These are phyloP conservation scores for Engraulis encrasicolus DNA, from an alignment of 2,113 vertebrate genomes.

Conservation along the genomic window DNA sequence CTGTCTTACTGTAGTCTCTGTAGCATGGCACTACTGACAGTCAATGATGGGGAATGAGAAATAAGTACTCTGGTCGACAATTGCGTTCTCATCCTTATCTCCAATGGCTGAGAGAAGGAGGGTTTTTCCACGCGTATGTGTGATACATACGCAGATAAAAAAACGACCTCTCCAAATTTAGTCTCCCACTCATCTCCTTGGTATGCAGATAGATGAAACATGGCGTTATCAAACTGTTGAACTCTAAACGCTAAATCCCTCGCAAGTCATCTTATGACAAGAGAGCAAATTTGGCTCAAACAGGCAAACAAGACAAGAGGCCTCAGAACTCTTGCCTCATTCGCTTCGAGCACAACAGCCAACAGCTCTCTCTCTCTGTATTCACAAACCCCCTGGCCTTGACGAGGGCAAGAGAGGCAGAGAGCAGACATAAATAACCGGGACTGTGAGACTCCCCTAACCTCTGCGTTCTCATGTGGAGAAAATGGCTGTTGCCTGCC, in stretches of 20 bases:
- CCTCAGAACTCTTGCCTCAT: not conserved
- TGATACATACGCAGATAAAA: not conserved
- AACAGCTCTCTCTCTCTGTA: not conserved
- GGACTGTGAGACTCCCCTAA: conserved; percentile 24
- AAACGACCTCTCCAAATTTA: not conserved
- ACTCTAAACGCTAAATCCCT: not conserved
- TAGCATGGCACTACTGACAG: too few species aligned
- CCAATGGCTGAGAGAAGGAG: not conserved
- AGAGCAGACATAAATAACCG: conserved; percentile 34
- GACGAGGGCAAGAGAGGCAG: too few species aligned
- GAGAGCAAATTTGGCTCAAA: not conserved
- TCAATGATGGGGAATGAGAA: not conserved
- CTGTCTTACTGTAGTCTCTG: too few species aligned
- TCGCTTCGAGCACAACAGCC: too few species aligned
- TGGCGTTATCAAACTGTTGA: not conserved
- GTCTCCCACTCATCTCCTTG: not conserved
- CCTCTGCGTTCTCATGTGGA: conserved; percentile 33
- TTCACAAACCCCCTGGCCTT: conserved; percentile 10
- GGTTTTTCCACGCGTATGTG: not conserved
- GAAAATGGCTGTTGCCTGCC: not conserved
- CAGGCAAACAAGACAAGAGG: not conserved
- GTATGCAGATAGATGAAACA: conserved; percentile 1
- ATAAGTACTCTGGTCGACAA: not conserved
- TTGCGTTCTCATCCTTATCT: not conserved
- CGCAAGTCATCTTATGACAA: not conserved